Evolutionary conservation across 2,113 vertebrate genomes (phyloP).

Genomic region (Epinephelus moara): DNA sequence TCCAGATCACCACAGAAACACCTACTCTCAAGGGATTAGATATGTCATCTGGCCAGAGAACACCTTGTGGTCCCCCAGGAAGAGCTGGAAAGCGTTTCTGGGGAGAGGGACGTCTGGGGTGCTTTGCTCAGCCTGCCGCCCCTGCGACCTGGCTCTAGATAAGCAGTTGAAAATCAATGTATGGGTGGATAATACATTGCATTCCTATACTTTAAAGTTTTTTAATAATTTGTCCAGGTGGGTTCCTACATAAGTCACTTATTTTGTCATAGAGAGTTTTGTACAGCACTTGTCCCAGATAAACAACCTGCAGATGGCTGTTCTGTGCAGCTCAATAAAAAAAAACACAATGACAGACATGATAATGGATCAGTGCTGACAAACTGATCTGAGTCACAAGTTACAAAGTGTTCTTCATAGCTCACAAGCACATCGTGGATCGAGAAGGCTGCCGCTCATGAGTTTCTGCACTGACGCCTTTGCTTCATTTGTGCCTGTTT

Average conservation of each 20-base stretch:
- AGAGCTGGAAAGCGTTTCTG: too few species aligned
- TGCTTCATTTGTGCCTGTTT: background rate
- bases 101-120: too few species aligned
- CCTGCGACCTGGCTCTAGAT: too few species aligned
- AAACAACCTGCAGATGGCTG: conserved; percentile 13
- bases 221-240: background rate
- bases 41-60: too few species aligned
- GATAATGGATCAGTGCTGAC: conserved; percentile 34
- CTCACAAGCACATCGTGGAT: conserved; percentile 51
- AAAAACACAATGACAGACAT: conserved; percentile 24
- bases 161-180: too few species aligned
- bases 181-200: background rate
- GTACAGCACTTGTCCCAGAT: background rate
- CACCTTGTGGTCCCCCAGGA: too few species aligned
- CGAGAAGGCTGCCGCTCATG: conserved; percentile 2
- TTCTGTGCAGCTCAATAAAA: conserved; percentile 14
- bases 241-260: background rate
- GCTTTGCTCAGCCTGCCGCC: too few species aligned
- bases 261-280: background rate
- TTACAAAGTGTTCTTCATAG: conserved; percentile 59
- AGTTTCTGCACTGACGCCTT: conserved; percentile 24
- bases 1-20: too few species aligned
- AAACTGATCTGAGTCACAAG: conserved; percentile 65
- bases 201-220: background rate
- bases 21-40: too few species aligned